A percentile compares a stretch with the other conserved stretches of the same genome.
These are phyloP conservation scores for Anas platyrhynchos DNA, from an alignment of 2,113 vertebrate species.

Conservation along the genomic window DNA sequence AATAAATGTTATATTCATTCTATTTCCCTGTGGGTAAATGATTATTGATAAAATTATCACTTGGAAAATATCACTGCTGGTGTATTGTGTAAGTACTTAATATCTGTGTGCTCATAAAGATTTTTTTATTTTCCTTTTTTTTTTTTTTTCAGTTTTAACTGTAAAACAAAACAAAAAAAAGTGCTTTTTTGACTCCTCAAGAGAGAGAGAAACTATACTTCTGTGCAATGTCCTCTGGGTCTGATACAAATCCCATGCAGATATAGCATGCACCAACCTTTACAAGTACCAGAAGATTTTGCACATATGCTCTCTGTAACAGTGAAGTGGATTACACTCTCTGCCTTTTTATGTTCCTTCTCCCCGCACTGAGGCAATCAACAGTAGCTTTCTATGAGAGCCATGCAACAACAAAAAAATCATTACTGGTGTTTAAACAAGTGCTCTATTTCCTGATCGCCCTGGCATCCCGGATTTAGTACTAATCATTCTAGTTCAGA, in stretches of 20 bases:
- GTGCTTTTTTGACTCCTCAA: background rate
- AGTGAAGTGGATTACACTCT: background rate
- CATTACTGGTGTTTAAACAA: conserved; percentile 6
- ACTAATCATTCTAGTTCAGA: conserved; percentile 29
- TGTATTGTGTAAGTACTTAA: background rate
- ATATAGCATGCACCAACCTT: background rate
- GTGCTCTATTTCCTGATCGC: background rate
- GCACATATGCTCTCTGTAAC: background rate
- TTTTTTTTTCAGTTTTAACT: background rate
- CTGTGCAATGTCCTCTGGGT: background rate
- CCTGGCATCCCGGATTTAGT: conserved; percentile 42
- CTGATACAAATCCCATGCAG: background rate
- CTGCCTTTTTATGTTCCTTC: background rate
- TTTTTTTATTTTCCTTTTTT: background rate
- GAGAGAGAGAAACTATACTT: background rate
- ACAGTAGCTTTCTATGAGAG: conserved; percentile 11
- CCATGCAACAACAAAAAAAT: conserved; percentile 4
- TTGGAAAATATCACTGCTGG: background rate
- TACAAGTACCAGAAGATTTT: background rate
- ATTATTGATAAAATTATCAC: conserved; percentile 41
- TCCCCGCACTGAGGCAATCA: background rate
- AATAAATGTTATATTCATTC: conserved; percentile 28
- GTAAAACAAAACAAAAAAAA: background rate
- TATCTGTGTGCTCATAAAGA: background rate
- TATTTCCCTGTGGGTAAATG: conserved; percentile 20